A percentile compares a stretch with the other conserved stretches of the same genome.
These are phyloP conservation scores for Maniola jurtina DNA, from an alignment of 1,140 invertebrate genomes.

Conservation along the genomic window DNA sequence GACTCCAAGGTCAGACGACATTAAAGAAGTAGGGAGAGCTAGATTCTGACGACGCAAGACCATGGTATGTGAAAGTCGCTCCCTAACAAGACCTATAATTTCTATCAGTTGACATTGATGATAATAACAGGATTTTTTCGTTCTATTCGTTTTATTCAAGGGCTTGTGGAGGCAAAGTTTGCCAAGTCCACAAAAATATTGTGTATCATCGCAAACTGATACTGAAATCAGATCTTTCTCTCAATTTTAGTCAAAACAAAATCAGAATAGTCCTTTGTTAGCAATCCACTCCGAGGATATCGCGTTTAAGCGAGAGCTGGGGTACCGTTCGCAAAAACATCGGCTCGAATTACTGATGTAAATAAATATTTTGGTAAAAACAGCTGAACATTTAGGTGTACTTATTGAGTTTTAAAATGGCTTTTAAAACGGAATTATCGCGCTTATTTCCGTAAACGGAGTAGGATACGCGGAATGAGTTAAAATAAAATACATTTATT, in stretches of 20 bases:
- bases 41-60: too few relatives aligned
- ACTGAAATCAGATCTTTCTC: constrained; percentile 51
- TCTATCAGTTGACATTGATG: not conserved
- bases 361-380: constrained; percentile 30
- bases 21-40: too few relatives aligned
- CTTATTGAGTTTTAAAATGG: not conserved
- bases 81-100: too few relatives aligned
- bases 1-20: too few relatives aligned
- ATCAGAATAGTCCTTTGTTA: constrained; percentile 63
- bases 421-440: not conserved
- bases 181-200: constrained; percentile 38
- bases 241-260: constrained; percentile 67
- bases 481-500: not conserved
- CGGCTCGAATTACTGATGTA: constrained; percentile 34
- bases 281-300: constrained; percentile 65
- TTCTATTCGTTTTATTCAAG: too few relatives aligned
- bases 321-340: constrained; percentile 29
- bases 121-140: not conserved
- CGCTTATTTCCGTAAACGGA: too few relatives aligned
- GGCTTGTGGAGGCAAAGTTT: not conserved
- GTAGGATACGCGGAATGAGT: not conserved
- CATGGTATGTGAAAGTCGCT: too few relatives aligned
- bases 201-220: constrained; percentile 52
- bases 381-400: constrained; percentile 6
- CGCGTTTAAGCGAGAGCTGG: constrained; percentile 51